Conservation (phyloP, 2,113 vertebrate genomes). For the Hirundichthys speculiger region DNA sequence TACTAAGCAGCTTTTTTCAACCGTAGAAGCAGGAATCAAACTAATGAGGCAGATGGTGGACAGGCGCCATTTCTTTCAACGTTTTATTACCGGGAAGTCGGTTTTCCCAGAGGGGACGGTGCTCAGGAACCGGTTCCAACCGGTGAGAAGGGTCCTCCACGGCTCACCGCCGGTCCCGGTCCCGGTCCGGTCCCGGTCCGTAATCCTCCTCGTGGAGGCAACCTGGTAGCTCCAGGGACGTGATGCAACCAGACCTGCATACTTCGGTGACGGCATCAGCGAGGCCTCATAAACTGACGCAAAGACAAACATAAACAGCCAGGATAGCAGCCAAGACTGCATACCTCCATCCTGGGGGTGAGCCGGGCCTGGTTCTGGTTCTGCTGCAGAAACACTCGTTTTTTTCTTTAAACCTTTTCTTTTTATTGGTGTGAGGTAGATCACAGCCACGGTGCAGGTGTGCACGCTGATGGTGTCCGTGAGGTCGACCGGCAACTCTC, state of each 20-base stretch:
- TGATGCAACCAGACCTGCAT: slow-evolving; percentile 24
- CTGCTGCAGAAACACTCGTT: no score
- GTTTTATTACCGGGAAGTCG: slow-evolving; percentile 10
- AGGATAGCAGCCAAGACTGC: slow-evolving; percentile 23
- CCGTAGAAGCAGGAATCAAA: neutral
- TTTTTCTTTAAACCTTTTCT: no score
- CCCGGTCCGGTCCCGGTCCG: no score
- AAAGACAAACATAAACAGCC: slow-evolving; percentile 43
- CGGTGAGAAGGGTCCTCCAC: slow-evolving; percentile 1
- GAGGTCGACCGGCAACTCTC: slow-evolving; percentile 15
- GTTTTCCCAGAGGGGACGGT: neutral
- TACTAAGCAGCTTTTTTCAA: slow-evolving; percentile 8
- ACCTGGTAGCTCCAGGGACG: slow-evolving; percentile 7
- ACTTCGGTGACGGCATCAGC: slow-evolving; percentile 40
- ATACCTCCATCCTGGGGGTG: slow-evolving; percentile 27
- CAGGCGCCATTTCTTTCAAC: neutral
- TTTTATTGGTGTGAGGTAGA: slow-evolving; percentile 50
- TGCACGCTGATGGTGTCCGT: slow-evolving; percentile 18
- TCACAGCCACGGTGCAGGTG: slow-evolving; percentile 52
- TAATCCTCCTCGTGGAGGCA: slow-evolving; percentile 31
- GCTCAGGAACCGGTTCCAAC: neutral
- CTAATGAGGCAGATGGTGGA: slow-evolving; percentile 31
- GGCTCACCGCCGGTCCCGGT: neutral
- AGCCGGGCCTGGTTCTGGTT: slow-evolving; percentile 6
- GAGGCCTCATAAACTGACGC: slow-evolving; percentile 33